Conservation (phyloP, 2,888 invertebrate genomes). For the Panzeria rudis region DNA sequence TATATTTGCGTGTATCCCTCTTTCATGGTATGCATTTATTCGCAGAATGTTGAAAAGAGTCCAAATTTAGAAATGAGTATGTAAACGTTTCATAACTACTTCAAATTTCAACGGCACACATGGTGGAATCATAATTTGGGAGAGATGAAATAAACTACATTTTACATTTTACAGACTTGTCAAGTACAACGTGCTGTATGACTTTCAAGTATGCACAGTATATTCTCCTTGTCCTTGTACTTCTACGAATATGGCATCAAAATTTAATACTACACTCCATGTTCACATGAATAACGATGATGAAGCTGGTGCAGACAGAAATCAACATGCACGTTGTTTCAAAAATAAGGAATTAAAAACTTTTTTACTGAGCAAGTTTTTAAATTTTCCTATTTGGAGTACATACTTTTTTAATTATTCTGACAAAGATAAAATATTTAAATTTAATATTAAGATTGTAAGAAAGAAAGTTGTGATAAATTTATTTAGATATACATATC, state of each 20-base stretch:
- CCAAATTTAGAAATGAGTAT: conserved; percentile 5
- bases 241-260: conserved; percentile 32
- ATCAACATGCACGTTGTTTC: conserved; percentile 12
- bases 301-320: conserved; percentile 60
- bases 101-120: conserved; percentile 16
- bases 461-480: not conserved
- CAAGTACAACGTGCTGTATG: conserved; percentile 36
- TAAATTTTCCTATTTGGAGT: not conserved
- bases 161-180: conserved; percentile 40
- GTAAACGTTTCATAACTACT: conserved; percentile 12
- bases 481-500: too few relatives aligned
- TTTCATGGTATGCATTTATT: not conserved
- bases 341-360: conserved; percentile 14
- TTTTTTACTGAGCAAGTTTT: not conserved
- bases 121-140: conserved; percentile 26
- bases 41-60: not conserved
- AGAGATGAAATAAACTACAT: conserved; percentile 30
- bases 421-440: not conserved
- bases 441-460: not conserved
- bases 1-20: not conserved
- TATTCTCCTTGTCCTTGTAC: not conserved
- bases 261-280: conserved; percentile 36
- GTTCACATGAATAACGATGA: conserved; percentile 33
- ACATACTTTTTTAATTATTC: not conserved
- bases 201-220: not conserved